Evolutionary conservation across 2,113 vertebrate genomes (phyloP).

Genomic region (Rhynchomys soricoides): DNA sequence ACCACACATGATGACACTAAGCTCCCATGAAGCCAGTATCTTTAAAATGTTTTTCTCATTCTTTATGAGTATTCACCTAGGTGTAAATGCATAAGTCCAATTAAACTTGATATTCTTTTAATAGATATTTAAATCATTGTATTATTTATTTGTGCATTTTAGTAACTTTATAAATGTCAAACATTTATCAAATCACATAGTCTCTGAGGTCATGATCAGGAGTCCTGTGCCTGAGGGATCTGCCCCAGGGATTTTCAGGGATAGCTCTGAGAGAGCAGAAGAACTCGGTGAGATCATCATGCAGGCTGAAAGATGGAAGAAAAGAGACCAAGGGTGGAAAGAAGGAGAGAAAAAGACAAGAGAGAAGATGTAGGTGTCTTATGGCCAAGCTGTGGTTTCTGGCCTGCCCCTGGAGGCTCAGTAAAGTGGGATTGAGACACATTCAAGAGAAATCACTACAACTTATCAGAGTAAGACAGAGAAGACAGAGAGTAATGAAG

Average conservation of each 20-base stretch:
- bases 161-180: not conserved
- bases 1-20: slow-evolving; percentile 27
- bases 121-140: not conserved
- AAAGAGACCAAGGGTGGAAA: not conserved
- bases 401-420: not conserved
- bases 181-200: not conserved
- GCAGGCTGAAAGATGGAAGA: not conserved
- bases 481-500: not conserved
- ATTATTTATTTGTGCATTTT: not conserved
- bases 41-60: not conserved
- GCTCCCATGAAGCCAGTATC: not conserved
- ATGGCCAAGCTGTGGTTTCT: not conserved
- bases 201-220: not conserved
- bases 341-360: not conserved
- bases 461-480: not conserved
- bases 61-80: not conserved
- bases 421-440: not conserved
- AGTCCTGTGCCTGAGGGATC: not conserved
- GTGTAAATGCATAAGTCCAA: not conserved
- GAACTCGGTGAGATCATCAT: not conserved
- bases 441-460: not conserved
- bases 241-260: not conserved
- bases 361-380: not conserved
- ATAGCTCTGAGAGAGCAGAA: not conserved
- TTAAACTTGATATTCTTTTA: not conserved